Conservation (phyloP, 2,888 invertebrate species). For the Cantharis nigra region DNA sequence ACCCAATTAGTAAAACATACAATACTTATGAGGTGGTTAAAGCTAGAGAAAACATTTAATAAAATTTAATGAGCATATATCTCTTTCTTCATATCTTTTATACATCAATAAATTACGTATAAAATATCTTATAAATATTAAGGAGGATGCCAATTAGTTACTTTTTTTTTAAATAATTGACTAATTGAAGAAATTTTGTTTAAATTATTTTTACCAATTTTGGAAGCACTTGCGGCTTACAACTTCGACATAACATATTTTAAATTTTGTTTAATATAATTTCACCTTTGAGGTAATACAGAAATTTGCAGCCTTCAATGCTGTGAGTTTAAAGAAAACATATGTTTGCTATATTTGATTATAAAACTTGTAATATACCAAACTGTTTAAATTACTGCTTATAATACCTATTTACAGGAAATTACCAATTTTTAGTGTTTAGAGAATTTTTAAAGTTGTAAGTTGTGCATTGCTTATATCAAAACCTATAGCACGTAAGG, state of each 20-base stretch:
- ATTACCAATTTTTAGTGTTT: too few relatives aligned
- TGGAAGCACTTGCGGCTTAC: neutral
- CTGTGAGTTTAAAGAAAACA: too few relatives aligned
- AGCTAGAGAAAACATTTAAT: conserved; percentile 34
- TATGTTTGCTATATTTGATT: too few relatives aligned
- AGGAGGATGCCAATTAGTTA: conserved; percentile 25
- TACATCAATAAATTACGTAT: conserved; percentile 29
- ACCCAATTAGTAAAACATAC: conserved; percentile 41
- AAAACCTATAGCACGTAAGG: neutral
- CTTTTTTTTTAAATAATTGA: conserved; percentile 26
- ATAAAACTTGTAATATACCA: too few relatives aligned
- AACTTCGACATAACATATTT: neutral
- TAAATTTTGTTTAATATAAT: neutral
- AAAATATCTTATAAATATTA: conserved; percentile 7
- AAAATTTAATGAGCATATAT: conserved; percentile 35
- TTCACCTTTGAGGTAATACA: too few relatives aligned
- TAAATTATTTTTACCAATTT: neutral
- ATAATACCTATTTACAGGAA: too few relatives aligned
- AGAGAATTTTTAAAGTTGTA: neutral
- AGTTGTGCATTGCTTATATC: neutral
- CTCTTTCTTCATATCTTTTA: conserved; percentile 17
- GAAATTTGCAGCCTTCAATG: too few relatives aligned
- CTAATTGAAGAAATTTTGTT: conserved; percentile 13
- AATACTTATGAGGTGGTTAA: conserved; percentile 36
- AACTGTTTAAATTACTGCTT: too few relatives aligned